A percentile compares a stretch with the other conserved stretches of the same genome.
These are phyloP conservation scores for Gulo gulo DNA, from an alignment of 2,113 vertebrate genomes.

Conservation along the genomic window DNA sequence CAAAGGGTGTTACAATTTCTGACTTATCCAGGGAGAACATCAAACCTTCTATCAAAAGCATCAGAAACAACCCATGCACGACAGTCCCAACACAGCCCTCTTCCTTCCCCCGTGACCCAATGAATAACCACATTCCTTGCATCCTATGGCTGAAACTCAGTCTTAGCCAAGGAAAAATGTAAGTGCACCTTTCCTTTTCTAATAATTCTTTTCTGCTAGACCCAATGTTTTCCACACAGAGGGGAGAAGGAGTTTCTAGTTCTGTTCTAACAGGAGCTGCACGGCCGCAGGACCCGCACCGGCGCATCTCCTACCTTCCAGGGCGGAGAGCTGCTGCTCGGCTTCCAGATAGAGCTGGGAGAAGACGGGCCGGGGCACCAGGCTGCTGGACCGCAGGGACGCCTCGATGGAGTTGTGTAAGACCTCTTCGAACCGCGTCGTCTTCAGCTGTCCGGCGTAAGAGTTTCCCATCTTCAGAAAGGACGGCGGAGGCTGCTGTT, in stretches of 20 bases:
- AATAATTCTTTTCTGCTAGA: background rate
- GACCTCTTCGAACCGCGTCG: slow-evolving; percentile 95
- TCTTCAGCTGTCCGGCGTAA: slow-evolving; percentile 94
- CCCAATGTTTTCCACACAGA: too few relatives aligned
- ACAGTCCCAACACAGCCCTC: rapidly evolving
- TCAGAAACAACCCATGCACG: background rate
- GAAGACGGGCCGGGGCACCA: slow-evolving; percentile 94
- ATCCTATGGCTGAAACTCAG: background rate
- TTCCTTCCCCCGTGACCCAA: background rate
- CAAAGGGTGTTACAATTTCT: background rate
- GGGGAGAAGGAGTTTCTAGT: background rate
- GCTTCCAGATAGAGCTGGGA: slow-evolving; percentile 96
- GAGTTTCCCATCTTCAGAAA: slow-evolving; percentile 94
- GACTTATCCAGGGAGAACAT: background rate
- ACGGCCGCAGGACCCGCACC: rapidly evolving
- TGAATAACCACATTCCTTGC: background rate
- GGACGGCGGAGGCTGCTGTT: background rate
- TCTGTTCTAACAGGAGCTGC: rapidly evolving
- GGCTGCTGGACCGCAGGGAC: slow-evolving; percentile 93
- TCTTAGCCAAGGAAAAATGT: background rate
- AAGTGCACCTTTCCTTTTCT: background rate
- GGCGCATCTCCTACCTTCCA: slow-evolving; percentile 85
- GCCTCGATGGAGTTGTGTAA: slow-evolving; percentile 97
- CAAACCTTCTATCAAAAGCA: background rate
- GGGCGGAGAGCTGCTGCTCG: slow-evolving; percentile 87